Percentiles rank a stretch among this genome's conserved stretches.
phyloP scores from a whole-genome alignment of 2,113 vertebrate species.

The Tyto alba region DNA sequence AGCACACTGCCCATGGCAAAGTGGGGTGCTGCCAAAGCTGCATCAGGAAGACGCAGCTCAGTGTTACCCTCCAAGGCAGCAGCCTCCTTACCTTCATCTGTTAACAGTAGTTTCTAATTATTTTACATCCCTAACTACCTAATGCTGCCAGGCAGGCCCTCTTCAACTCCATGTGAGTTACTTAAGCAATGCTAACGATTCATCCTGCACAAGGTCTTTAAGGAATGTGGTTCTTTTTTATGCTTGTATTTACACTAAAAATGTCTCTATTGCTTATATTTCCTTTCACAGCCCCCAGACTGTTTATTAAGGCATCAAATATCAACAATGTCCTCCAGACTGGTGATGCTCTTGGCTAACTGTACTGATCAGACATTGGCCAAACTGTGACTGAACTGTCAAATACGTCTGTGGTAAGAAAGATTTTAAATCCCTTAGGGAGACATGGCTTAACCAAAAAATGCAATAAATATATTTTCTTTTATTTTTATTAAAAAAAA shows the following conservation, averaged over 20 bases:
- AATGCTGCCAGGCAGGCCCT: neutral
- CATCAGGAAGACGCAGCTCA: neutral
- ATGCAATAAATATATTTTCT: neutral
- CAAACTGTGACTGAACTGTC: constrained; percentile 16
- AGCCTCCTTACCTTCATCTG: neutral
- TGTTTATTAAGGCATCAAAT: constrained; percentile 22
- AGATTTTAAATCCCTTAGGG: neutral
- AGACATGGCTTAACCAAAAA: neutral
- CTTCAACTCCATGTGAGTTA: neutral
- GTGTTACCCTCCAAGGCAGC: neutral
- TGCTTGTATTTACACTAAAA: neutral
- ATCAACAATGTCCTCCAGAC: neutral
- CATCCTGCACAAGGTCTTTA: neutral
- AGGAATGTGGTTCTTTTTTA: neutral
- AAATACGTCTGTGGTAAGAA: neutral
- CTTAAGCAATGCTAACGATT: neutral
- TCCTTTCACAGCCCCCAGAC: neutral
- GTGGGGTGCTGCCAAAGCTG: neutral
- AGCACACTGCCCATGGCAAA: neutral
- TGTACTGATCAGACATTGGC: neutral
- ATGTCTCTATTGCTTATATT: neutral
- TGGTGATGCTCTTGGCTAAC: constrained; percentile 5
- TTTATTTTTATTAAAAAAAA: neutral
- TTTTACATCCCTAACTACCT: neutral
- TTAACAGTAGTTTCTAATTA: neutral